Evolutionary conservation across 2,113 vertebrate species (phyloP), one percentile per base, ranked within the genome.

Genomic region (Hiodon alosoides): DNA sequence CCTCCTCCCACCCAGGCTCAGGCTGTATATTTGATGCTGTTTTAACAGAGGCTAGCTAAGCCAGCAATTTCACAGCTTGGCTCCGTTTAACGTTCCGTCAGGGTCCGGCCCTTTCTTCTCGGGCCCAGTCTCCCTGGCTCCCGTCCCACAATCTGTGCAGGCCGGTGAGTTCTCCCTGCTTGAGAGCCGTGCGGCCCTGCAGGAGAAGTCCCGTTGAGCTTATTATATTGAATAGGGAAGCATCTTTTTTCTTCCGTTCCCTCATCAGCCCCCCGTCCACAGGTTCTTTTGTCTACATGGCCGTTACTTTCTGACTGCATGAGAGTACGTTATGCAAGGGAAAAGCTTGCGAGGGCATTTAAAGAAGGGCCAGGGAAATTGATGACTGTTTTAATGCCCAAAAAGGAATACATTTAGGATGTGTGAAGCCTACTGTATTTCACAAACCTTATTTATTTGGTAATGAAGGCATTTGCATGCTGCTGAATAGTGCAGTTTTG

Each of bases 291-390:
- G 73, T 74, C 52, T 11, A 46, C 17, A n/a, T 52, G 17, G 64
- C 54, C 67, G 59, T 67, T 74, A 67, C 54, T 55, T 64, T 51
- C 64, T 58, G 53, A 67, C 58, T 67, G 53, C 64, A n/a, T 5
- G 46, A 58, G 52, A 47, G 65, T 6, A 64, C 73, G 50, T 67
- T 74, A 59, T 67, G 11, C 11, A 31, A 67, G 7, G 62, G 50
- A 59, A 16, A 54, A 67, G 62, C 52, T 46, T 8, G 31, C 62
- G 62, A 53, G 31, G 50, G 11, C 67, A 4, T 1, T 5, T 5
- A 69, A n/a, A 58, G 72, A 4, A 67, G 54, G 7, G 50, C 10
- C 14, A 17, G 8, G n/a, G 17, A n/a, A 10, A 17, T 11, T 74
- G 17, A 58, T 16, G 54, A 16, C 55, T 47, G 69, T 74, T 55